Evolutionary conservation across 2,888 invertebrate genomes (phyloP).

Genomic region (Amphiduros pacificus): DNA sequence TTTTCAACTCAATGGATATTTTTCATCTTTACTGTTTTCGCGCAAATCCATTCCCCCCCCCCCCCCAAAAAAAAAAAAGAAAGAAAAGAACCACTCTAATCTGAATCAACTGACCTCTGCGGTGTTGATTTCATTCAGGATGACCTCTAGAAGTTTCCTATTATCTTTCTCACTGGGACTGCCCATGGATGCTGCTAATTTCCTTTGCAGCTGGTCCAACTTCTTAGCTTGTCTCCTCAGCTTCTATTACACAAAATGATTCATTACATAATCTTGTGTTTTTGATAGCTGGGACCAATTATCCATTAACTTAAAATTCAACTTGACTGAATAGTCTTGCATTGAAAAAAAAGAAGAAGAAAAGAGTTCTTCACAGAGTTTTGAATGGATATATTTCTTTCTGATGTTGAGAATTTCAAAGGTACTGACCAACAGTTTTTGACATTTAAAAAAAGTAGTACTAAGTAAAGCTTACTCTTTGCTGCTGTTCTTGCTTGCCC

Average conservation of each 20-base stretch:
- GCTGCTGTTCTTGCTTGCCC: conserved; percentile 28
- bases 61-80: no score
- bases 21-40: no score
- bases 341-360: background rate
- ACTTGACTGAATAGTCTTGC: no score
- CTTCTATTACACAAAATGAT: no score
- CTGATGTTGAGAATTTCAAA: background rate
- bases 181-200: conserved; percentile 3
- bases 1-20: no score
- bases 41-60: no score
- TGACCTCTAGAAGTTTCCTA: conserved; percentile 20
- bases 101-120: no score
- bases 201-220: conserved; percentile 27
- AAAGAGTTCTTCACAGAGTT: background rate
- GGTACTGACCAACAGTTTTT: background rate
- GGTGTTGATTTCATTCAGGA: conserved; percentile 19
- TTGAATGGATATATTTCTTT: background rate
- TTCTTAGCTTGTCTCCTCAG: conserved; percentile 29
- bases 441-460: background rate
- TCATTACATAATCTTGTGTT: no score
- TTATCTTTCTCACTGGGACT: conserved; percentile 8
- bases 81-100: no score
- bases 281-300: no score
- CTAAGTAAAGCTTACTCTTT: conserved; percentile 26
- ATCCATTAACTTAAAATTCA: no score